These are phyloP conservation scores for Alaudala cheleensis DNA, from an alignment of 2,113 vertebrate genomes.

Conservation along the genomic window DNA sequence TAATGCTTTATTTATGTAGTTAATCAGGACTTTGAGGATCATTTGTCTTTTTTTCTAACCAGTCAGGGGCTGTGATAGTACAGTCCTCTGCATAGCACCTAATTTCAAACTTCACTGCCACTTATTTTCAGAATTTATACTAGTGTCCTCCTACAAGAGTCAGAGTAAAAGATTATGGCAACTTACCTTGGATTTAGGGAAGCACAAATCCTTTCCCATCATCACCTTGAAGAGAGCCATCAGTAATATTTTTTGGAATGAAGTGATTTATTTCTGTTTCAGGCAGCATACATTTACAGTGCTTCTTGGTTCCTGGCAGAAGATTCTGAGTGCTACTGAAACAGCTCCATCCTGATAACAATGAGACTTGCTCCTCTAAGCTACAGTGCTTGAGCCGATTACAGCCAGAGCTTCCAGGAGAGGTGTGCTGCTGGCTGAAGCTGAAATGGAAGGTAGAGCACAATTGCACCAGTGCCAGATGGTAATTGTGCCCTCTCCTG, in stretches of 20 bases:
- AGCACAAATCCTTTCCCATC: neutral
- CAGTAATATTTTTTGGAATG: neutral
- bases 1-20: neutral
- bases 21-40: neutral
- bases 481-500: neutral
- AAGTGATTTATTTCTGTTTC: neutral
- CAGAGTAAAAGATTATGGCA: conserved; percentile 7
- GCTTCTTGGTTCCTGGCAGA: neutral
- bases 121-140: neutral
- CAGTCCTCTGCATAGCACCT: neutral
- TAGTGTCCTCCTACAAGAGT: neutral
- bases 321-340: neutral
- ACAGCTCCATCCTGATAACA: neutral
- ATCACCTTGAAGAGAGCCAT: neutral
- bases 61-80: neutral
- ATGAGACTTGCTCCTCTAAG: neutral
- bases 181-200: neutral
- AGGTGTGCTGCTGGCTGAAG: neutral
- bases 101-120: neutral
- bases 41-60: neutral
- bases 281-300: neutral
- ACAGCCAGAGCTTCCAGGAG: neutral
- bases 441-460: neutral
- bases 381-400: neutral
- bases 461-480: neutral